Evolutionary conservation across 2,797 vertebrate genomes (phyloP).

Genomic region (Pantherophis vulpinus): DNA sequence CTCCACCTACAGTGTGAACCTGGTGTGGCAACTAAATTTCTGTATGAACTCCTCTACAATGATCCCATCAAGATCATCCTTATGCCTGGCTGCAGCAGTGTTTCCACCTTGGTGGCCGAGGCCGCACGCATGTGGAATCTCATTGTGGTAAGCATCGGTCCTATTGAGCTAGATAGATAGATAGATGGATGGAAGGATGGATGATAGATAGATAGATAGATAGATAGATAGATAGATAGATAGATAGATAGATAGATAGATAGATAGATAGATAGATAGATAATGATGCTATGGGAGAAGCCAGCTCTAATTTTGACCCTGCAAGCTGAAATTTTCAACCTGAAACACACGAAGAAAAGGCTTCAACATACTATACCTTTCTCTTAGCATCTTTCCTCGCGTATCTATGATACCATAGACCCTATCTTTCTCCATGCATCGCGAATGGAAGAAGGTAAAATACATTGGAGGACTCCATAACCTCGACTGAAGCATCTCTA

Average conservation of each 20-base stretch:
- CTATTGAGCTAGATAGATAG: too few relatives aligned
- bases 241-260: too few relatives aligned
- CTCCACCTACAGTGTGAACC: conserved; percentile 72
- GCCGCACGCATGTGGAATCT: conserved; percentile 91
- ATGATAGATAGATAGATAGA: too few relatives aligned
- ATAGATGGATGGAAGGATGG: too few relatives aligned
- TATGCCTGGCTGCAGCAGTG: conserved; percentile 88
- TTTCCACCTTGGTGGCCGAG: conserved; percentile 87
- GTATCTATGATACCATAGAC: not conserved
- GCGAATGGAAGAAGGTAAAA: not conserved
- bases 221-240: too few relatives aligned
- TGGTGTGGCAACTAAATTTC: conserved; percentile 84
- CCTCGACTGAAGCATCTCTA: not conserved
- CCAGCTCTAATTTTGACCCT: too few relatives aligned
- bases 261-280: too few relatives aligned
- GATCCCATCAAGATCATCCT: conserved; percentile 90
- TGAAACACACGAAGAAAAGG: not conserved
- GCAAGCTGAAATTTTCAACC: not conserved
- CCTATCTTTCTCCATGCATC: too few relatives aligned
- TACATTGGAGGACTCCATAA: not conserved
- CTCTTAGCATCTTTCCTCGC: not conserved
- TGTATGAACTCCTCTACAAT: conserved; percentile 87
- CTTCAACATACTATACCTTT: not conserved
- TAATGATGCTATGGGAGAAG: not conserved
- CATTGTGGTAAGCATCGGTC: conserved; percentile 76